These are phyloP conservation scores for Cardinalis cardinalis DNA, from an alignment of 2,113 vertebrate genomes.

Conservation along the genomic window DNA sequence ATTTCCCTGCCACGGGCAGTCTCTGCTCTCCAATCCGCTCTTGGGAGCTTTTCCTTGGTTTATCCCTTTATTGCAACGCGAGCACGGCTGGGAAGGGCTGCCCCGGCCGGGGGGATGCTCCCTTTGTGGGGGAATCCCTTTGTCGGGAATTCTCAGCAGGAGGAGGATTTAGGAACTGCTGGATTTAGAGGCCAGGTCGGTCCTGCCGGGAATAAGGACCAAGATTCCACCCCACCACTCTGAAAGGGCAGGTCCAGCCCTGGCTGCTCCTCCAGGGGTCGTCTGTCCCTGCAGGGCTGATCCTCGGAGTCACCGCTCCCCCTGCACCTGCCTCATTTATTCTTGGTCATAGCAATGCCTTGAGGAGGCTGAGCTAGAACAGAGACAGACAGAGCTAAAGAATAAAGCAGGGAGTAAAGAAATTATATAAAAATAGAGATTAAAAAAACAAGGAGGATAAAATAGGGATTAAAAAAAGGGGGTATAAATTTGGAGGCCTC, in stretches of 20 bases:
- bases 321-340: neutral
- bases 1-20: rapidly evolving
- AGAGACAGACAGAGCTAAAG: neutral
- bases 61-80: rapidly evolving
- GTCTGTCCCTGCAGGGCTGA: neutral
- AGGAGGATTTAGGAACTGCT: neutral
- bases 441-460: no score
- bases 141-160: neutral
- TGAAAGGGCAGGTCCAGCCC: neutral
- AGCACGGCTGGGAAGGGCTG: neutral
- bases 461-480: no score
- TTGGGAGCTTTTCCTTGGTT: neutral
- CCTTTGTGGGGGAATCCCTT: neutral
- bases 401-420: neutral
- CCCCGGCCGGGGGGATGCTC: rapidly evolving
- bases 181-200: neutral
- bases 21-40: rapidly evolving
- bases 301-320: rapidly evolving
- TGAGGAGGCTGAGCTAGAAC: neutral
- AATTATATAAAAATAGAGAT: no score
- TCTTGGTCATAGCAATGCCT: rapidly evolving
- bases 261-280: neutral
- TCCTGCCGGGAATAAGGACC: rapidly evolving
- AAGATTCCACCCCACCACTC: rapidly evolving
- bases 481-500: neutral